Evolutionary conservation across 2,113 vertebrate species (phyloP).

Genomic region (Menidia beryllina): DNA sequence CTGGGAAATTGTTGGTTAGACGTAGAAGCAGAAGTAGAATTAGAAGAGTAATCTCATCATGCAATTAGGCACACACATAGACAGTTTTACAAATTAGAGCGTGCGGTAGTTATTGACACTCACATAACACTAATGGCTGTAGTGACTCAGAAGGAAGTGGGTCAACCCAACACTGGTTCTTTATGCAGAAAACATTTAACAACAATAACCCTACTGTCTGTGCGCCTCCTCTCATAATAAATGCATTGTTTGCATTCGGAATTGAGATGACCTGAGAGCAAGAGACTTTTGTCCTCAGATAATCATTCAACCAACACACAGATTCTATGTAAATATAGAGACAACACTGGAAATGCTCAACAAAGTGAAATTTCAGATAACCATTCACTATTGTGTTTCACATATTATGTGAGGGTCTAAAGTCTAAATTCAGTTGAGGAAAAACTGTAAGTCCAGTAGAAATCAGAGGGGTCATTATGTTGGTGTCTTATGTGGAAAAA

Average conservation of each 20-base stretch:
- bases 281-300: neutral
- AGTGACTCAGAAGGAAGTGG: slow-evolving; percentile 29
- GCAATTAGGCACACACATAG: slow-evolving; percentile 6
- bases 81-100: slow-evolving; percentile 30
- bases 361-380: slow-evolving; percentile 2
- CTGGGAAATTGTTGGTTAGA: slow-evolving; percentile 41
- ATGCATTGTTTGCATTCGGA: neutral
- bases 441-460: too few species aligned
- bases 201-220: slow-evolving; percentile 20
- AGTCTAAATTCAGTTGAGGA: too few species aligned
- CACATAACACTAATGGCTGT: slow-evolving; percentile 10
- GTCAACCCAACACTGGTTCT: slow-evolving; percentile 6
- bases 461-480: too few species aligned
- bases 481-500: neutral
- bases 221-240: neutral
- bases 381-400: too few species aligned
- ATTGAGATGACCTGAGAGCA: neutral
- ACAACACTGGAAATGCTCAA: neutral
- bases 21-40: too few species aligned
- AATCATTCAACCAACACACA: neutral
- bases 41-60: slow-evolving; percentile 14
- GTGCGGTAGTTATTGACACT: slow-evolving; percentile 14
- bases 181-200: slow-evolving; percentile 10
- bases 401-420: too few species aligned
- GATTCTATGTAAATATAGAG: neutral